These are phyloP conservation scores for Proisotoma minuta DNA, from an alignment of 2,888 invertebrate genomes.

Conservation along the genomic window DNA sequence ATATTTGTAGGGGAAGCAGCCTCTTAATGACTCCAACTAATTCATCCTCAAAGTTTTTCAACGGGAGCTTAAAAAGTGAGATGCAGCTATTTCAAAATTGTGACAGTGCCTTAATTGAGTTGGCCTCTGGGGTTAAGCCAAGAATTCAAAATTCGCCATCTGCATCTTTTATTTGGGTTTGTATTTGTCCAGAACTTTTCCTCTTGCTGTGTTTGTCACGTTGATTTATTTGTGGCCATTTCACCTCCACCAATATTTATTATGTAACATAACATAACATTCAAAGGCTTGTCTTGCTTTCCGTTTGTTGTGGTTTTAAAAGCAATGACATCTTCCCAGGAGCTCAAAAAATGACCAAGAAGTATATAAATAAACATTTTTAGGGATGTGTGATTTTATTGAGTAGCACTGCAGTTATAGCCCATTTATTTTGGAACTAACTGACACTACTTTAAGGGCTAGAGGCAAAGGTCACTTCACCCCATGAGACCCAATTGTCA, in stretches of 20 bases:
- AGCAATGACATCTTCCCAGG: constrained; percentile 1
- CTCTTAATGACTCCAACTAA: background rate
- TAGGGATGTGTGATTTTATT: constrained; percentile 2
- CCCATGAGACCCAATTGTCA: background rate
- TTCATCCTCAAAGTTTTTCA: background rate
- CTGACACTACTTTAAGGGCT: background rate
- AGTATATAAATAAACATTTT: background rate
- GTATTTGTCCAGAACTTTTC: background rate
- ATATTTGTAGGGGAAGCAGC: no score
- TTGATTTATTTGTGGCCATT: constrained; percentile 1
- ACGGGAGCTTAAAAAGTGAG: background rate
- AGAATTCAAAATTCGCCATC: background rate
- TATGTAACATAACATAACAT: no score
- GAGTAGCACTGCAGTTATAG: background rate
- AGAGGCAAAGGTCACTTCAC: background rate
- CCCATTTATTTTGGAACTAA: background rate
- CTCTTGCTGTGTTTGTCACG: background rate
- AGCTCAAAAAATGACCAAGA: background rate
- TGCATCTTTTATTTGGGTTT: no score
- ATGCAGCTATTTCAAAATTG: background rate
- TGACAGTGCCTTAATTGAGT: background rate
- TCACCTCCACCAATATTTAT: background rate
- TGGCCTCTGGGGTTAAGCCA: background rate
- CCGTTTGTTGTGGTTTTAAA: background rate
- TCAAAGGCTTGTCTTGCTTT: background rate